Evolutionary conservation across 2,888 invertebrate genomes (phyloP), one percentile per base, ranked within the genome.

Genomic region (Meteorus colon): DNA sequence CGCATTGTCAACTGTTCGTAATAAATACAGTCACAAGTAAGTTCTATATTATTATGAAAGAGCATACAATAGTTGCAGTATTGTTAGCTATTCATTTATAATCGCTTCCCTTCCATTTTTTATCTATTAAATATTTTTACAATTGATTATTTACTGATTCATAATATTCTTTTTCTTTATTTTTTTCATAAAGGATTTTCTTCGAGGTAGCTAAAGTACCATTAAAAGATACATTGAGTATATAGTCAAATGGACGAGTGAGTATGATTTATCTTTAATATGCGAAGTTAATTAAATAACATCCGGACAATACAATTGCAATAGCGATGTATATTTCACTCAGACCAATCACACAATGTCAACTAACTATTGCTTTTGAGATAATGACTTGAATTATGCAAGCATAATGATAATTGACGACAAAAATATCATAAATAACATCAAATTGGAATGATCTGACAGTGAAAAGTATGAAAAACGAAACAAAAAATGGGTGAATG

Each of bases 1-100:
- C 45, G 94, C 95, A 77, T 92, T 97, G 82, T 94, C 94, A 91
- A 97, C 98, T 41, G 95, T 98, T 73, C 92, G 95, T 81, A 96
- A 95, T 90, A 98, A 98, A 91, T 98, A 98, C 89, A 96, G 97
- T 4, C 98, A 98, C 90, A 94, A 94, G 93, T 93, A 90, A 91
- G 92, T 91, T 65, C n/a, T 24, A 74, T 51, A 27, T 5, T n/a
- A 0, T 63, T 67, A 34, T 55, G 34, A 14, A 4, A 55, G 6
- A 60, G 0, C 24, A 55, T 19, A n/a, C 5, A 45, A 16, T 14
- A 4, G 14, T 1, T 5, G n/a, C 48, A 48, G 48, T n/a, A 16
- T 8, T 12, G 41, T 41, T 48, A n/a, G n/a, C 2, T 16, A 1
- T 24, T 24, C 24, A 24, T 24, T 1, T 24, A 24, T 24, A 24